Evolutionary conservation across 2,797 vertebrate species (phyloP).

Genomic region (Mionectes olivaceus): DNA sequence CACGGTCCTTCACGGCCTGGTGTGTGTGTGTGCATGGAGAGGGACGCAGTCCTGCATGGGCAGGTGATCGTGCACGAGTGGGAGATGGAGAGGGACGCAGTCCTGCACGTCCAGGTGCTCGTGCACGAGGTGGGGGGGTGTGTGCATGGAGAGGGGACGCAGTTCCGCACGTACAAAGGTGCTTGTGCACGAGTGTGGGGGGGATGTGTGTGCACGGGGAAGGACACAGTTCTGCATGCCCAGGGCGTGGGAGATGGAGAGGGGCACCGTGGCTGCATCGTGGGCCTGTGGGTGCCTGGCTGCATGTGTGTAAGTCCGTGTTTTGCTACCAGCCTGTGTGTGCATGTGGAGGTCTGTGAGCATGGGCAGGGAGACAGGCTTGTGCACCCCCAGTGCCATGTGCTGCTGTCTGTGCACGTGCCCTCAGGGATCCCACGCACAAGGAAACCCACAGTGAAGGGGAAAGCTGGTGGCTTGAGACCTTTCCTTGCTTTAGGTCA

Average conservation of each 20-base stretch:
- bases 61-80: fast-evolving
- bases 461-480: not conserved
- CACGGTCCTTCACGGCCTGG: not conserved
- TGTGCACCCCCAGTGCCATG: fast-evolving
- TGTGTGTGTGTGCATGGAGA: not conserved
- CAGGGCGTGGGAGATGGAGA: not conserved
- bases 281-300: not conserved
- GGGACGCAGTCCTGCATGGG: not conserved
- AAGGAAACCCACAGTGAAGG: not conserved
- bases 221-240: not conserved
- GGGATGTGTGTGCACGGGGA: not conserved
- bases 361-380: not conserved
- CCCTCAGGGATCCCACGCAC: not conserved
- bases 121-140: not conserved
- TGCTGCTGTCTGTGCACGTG: not conserved
- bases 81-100: not conserved
- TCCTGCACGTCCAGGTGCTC: not conserved
- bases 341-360: not conserved
- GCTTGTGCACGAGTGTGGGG: not conserved
- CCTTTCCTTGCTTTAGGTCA: not conserved
- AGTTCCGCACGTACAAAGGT: not conserved
- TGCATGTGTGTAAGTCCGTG: not conserved
- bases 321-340: not conserved
- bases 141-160: not conserved
- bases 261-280: not conserved